Evolutionary conservation across 2,888 invertebrate genomes (phyloP).

Genomic region (Scaptodrosophila latifasciaeformis): DNA sequence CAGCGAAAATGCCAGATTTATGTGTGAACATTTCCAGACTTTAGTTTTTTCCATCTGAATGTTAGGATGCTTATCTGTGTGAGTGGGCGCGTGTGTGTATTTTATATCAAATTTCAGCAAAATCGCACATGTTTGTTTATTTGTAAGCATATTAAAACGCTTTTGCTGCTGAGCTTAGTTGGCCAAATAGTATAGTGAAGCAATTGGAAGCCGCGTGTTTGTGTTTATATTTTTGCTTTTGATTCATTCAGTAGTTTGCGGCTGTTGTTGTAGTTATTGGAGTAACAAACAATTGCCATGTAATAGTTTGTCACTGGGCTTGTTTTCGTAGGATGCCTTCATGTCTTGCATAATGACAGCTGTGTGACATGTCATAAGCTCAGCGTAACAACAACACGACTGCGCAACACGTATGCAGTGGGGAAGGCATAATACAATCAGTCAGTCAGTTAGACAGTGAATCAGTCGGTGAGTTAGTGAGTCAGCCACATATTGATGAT

Average conservation of each 20-base stretch:
- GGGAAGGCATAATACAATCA: conserved; percentile 3
- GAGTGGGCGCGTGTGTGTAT: background rate
- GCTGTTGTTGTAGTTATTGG: conserved; percentile 4
- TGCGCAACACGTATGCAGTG: background rate
- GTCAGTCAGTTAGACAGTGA: background rate
- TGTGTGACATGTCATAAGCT: conserved; percentile 56
- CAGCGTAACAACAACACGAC: conserved; percentile 20
- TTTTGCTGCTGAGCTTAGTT: background rate
- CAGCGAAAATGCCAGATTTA: conserved; percentile 44
- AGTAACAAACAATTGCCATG: conserved; percentile 39
- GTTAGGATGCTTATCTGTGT: background rate
- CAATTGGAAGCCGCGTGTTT: background rate
- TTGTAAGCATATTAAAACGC: no score
- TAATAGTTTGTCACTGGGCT: conserved; percentile 43
- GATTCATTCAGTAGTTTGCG: no score
- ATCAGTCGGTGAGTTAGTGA: background rate
- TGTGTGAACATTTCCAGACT: background rate
- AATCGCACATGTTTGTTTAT: no score
- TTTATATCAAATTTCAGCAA: no score
- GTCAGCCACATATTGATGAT: conserved; percentile 52
- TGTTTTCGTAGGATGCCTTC: conserved; percentile 18
- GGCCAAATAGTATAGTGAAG: background rate
- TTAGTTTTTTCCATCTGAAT: background rate
- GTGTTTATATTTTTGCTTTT: background rate
- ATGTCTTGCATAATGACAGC: conserved; percentile 51